phyloP scores from a whole-genome alignment of 1,140 invertebrate species.

The Rhizoglyphus robini region DNA sequence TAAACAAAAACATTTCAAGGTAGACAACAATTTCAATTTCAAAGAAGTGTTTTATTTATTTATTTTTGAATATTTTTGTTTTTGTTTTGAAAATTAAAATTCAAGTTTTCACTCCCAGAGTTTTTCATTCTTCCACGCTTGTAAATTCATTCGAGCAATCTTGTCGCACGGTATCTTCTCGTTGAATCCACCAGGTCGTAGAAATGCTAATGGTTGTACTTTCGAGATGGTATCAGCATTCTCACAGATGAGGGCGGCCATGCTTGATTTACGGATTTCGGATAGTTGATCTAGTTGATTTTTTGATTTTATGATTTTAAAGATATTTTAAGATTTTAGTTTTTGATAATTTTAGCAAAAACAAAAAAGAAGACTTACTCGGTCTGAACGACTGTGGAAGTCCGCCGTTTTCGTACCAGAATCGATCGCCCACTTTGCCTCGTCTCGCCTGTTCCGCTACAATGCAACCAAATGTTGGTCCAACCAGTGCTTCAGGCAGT shows the following conservation, averaged over 20 bases:
- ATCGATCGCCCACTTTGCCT: constrained; percentile 47
- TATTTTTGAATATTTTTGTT: too few relatives aligned
- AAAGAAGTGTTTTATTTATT: too few relatives aligned
- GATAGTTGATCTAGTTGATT: constrained; percentile 49
- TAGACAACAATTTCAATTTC: too few relatives aligned
- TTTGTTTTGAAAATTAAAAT: too few relatives aligned
- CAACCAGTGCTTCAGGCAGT: constrained; percentile 57
- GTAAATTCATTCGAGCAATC: constrained; percentile 13
- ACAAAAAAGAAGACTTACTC: constrained; percentile 22
- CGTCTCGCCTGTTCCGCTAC: constrained; percentile 85
- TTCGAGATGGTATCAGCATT: constrained; percentile 54
- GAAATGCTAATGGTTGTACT: constrained; percentile 21
- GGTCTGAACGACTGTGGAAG: constrained; percentile 24
- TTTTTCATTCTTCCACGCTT: constrained; percentile 16
- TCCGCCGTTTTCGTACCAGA: constrained; percentile 34
- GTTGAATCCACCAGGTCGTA: constrained; percentile 11
- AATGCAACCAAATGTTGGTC: constrained; percentile 89
- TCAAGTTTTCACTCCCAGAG: too few relatives aligned
- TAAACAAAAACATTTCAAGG: too few relatives aligned
- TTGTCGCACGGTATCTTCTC: constrained; percentile 12
- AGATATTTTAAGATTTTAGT: too few relatives aligned
- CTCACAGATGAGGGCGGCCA: constrained; percentile 79
- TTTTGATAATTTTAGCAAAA: too few relatives aligned
- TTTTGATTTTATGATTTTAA: too few relatives aligned
- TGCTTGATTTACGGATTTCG: constrained; percentile 73